phyloP scores from a whole-genome alignment of 2,888 invertebrate species.

The Volucella zonaria region DNA sequence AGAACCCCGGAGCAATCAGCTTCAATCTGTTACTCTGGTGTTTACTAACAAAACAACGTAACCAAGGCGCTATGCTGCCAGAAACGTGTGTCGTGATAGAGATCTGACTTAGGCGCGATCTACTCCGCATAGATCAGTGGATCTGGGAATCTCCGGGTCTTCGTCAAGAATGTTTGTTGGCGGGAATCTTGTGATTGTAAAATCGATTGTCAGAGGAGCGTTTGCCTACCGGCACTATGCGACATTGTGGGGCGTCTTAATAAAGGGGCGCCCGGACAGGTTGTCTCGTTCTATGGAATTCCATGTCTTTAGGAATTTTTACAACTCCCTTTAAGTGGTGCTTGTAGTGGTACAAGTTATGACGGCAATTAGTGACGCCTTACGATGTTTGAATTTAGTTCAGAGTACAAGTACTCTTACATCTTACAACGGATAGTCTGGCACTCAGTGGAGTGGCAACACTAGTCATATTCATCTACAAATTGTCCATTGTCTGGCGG shows the following conservation, averaged over 20 bases:
- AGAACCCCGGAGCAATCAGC: too few species aligned
- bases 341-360: constrained; percentile 35
- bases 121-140: constrained; percentile 66
- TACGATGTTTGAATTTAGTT: constrained; percentile 60
- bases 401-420: background rate
- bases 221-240: constrained; percentile 8
- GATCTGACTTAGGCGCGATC: constrained; percentile 66
- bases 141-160: constrained; percentile 39
- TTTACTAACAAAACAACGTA: constrained; percentile 28
- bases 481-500: constrained; percentile 60
- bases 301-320: constrained; percentile 24
- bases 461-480: constrained; percentile 19
- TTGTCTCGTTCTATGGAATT: constrained; percentile 47
- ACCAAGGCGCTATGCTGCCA: constrained; percentile 2
- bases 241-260: constrained; percentile 8
- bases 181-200: constrained; percentile 66
- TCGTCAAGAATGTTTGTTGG: constrained; percentile 45
- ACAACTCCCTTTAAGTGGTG: background rate
- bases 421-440: background rate
- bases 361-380: constrained; percentile 52
- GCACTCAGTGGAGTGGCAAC: background rate
- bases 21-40: constrained; percentile 16
- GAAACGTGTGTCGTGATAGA: constrained; percentile 69
- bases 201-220: constrained; percentile 53
- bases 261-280: constrained; percentile 41